These are phyloP conservation scores for Axea sp. DNA, from an alignment of 2,888 invertebrate species.

Conservation along the genomic window DNA sequence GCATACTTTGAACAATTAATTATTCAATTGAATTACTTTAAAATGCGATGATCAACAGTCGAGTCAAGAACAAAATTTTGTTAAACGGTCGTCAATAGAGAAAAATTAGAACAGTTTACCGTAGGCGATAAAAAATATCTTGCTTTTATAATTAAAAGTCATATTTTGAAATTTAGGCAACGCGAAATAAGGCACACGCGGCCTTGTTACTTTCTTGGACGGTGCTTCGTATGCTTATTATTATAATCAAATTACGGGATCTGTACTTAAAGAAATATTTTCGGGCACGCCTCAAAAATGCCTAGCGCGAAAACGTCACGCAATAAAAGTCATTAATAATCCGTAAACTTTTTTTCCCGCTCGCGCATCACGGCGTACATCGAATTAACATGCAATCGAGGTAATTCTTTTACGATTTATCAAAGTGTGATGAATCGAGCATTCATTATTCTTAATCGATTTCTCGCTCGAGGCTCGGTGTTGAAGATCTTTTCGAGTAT, in stretches of 20 bases:
- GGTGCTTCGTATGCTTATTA: too few species aligned
- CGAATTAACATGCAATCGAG: slow-evolving; percentile 59
- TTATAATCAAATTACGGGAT: slow-evolving; percentile 34
- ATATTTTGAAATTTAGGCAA: too few species aligned
- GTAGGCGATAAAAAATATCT: too few species aligned
- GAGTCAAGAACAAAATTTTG: too few species aligned
- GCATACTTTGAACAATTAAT: too few species aligned
- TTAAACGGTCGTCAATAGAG: too few species aligned
- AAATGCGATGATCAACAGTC: too few species aligned
- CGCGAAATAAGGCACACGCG: too few species aligned
- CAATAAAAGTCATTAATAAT: slow-evolving; percentile 59
- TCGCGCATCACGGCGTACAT: slow-evolving; percentile 45
- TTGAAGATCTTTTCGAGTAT: slow-evolving; percentile 20
- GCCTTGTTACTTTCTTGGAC: too few species aligned
- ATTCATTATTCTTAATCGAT: slow-evolving; percentile 63
- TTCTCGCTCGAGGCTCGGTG: slow-evolving; percentile 33
- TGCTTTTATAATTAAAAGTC: too few species aligned
- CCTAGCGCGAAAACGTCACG: slow-evolving; percentile 31
- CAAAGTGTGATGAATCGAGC: slow-evolving; percentile 59
- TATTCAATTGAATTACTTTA: too few species aligned
- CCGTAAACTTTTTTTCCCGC: slow-evolving; percentile 45
- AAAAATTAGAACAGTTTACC: too few species aligned
- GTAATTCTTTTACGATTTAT: slow-evolving; percentile 56
- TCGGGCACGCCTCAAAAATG: slow-evolving; percentile 23
- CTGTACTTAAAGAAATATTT: slow-evolving; percentile 28